phyloP scores from a whole-genome alignment of 2,113 vertebrate genomes.

The Gymnogyps californianus region DNA sequence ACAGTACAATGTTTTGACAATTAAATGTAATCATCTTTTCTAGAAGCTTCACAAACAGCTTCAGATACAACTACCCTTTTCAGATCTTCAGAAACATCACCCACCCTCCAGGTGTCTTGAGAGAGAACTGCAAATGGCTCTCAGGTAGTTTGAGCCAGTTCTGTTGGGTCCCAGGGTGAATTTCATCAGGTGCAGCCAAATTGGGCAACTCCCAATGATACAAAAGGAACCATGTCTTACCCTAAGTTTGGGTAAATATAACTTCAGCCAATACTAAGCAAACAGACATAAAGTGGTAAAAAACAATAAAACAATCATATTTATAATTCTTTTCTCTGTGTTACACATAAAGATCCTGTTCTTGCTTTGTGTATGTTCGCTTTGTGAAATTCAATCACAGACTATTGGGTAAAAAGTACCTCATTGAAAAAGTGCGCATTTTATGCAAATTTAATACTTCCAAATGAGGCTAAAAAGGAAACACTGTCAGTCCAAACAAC shows the following conservation, averaged over 20 bases:
- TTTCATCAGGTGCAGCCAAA: neutral
- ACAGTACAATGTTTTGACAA: neutral
- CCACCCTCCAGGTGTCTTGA: neutral
- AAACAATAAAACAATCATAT: neutral
- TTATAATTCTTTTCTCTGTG: neutral
- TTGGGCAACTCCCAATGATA: neutral
- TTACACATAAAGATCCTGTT: neutral
- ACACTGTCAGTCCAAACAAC: neutral
- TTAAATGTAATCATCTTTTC: neutral
- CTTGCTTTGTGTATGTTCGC: neutral
- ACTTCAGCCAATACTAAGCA: neutral
- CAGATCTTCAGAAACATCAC: neutral
- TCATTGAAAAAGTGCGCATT: neutral
- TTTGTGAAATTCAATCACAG: neutral
- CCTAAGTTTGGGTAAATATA: neutral
- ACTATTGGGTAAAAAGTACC: neutral
- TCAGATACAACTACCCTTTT: neutral
- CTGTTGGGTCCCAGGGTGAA: neutral
- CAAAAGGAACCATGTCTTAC: neutral
- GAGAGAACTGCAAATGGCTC: neutral
- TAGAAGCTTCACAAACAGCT: neutral
- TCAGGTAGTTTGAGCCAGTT: neutral
- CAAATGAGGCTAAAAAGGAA: neutral
- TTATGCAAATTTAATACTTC: neutral
- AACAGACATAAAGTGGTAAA: neutral